Percentiles rank a stretch among this genome's conserved stretches.
Conservation (phyloP, 2,888 invertebrate species). For the Cyclophora punctaria region DNA sequence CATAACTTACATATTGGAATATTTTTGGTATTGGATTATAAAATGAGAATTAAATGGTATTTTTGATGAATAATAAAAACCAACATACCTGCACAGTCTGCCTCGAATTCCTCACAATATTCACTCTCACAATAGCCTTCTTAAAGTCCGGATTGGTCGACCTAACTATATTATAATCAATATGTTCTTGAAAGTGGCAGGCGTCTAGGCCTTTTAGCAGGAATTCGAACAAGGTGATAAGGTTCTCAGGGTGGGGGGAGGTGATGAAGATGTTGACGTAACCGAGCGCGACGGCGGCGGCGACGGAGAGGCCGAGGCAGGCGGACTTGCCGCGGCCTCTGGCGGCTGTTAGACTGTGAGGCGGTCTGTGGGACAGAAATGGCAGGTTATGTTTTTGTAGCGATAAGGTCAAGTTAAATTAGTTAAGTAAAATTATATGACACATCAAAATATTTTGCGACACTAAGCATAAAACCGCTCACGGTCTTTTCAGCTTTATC, state of each 20-base stretch:
- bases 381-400: no score
- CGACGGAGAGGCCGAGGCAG: conserved; percentile 93
- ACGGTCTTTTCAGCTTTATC: no score
- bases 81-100: conserved; percentile 90
- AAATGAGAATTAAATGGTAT: no score
- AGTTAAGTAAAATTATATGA: no score
- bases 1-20: no score
- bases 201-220: conserved; percentile 94
- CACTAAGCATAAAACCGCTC: no score
- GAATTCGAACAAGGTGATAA: conserved; percentile 98
- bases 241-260: conserved; percentile 97
- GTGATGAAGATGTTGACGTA: conserved; percentile 98
- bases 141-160: conserved; percentile 97
- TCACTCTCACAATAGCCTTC: conserved; percentile 95
- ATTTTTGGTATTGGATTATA: no score
- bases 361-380: conserved; percentile 74
- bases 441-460: no score
- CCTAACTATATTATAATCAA: conserved; percentile 94
- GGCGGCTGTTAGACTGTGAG: conserved; percentile 95
- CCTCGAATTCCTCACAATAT: conserved; percentile 90
- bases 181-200: conserved; percentile 94
- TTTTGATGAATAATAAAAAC: neutral
- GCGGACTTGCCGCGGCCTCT: conserved; percentile 99
- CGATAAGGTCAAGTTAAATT: no score
- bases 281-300: conserved; percentile 87